These are phyloP conservation scores for Drosophila robusta DNA, from an alignment of 2,888 invertebrate genomes.

Conservation along the genomic window DNA sequence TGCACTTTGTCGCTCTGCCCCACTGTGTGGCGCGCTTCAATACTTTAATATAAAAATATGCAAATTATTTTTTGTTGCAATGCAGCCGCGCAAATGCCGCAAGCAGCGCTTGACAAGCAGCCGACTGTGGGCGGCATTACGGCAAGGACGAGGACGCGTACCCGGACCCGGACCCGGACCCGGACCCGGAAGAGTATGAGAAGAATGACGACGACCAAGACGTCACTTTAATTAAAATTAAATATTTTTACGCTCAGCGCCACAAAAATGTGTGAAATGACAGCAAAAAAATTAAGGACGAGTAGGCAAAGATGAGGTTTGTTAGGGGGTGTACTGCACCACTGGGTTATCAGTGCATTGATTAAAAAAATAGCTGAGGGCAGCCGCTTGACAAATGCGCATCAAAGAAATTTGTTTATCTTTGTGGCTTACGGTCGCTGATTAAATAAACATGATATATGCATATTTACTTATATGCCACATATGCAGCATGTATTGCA, in stretches of 20 bases:
- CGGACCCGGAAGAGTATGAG: neutral
- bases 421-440: slow-evolving; percentile 10
- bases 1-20: slow-evolving; percentile 51
- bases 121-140: slow-evolving; percentile 15
- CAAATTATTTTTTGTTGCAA: slow-evolving; percentile 59
- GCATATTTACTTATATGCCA: neutral
- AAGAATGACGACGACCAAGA: slow-evolving; percentile 18
- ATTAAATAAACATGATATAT: neutral
- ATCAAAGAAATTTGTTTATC: slow-evolving; percentile 48
- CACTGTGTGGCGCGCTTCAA: slow-evolving; percentile 62
- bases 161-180: too few relatives aligned
- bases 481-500: neutral
- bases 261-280: slow-evolving; percentile 31
- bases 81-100: slow-evolving; percentile 41
- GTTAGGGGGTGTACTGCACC: slow-evolving; percentile 3
- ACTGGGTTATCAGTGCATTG: slow-evolving; percentile 47
- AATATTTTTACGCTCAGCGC: slow-evolving; percentile 58
- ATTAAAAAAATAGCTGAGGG: slow-evolving; percentile 49
- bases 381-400: slow-evolving; percentile 25
- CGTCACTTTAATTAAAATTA: slow-evolving; percentile 71
- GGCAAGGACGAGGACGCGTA: neutral
- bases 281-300: neutral
- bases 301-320: neutral
- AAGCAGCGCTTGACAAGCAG: slow-evolving; percentile 26
- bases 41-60: slow-evolving; percentile 74